These are phyloP conservation scores for Pterostichus madidus DNA, from an alignment of 2,888 invertebrate species.

Conservation along the genomic window DNA sequence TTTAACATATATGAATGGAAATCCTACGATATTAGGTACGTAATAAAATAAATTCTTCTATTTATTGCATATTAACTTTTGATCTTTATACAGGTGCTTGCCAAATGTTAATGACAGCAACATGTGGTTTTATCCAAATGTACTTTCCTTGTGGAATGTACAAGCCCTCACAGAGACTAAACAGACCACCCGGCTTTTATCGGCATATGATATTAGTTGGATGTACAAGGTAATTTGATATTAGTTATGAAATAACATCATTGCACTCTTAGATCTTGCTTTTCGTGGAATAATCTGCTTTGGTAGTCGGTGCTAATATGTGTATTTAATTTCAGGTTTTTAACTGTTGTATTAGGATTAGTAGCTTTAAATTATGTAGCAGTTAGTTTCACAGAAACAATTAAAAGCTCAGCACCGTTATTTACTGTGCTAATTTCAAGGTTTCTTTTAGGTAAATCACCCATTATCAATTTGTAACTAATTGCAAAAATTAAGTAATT, in stretches of 20 bases:
- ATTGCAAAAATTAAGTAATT: not conserved
- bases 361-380: conserved; percentile 88
- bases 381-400: conserved; percentile 89
- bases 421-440: conserved; percentile 88
- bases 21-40: conserved; percentile 86
- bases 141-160: conserved; percentile 88
- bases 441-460: conserved; percentile 79
- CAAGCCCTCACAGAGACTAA: conserved; percentile 80
- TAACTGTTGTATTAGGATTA: conserved; percentile 86
- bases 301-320: conserved; percentile 4
- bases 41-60: conserved; percentile 51
- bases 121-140: conserved; percentile 87
- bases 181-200: conserved; percentile 85
- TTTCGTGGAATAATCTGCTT: conserved; percentile 3
- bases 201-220: conserved; percentile 87
- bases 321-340: conserved; percentile 79
- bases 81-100: conserved; percentile 80
- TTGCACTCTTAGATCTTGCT: conserved; percentile 12
- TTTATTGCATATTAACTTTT: conserved; percentile 56
- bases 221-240: conserved; percentile 80
- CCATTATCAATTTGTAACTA: not conserved
- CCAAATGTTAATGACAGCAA: conserved; percentile 87
- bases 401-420: conserved; percentile 89
- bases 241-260: not conserved
- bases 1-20: conserved; percentile 84